Evolutionary conservation across 2,888 invertebrate genomes (phyloP).

Genomic region (Xestia xanthographa): DNA sequence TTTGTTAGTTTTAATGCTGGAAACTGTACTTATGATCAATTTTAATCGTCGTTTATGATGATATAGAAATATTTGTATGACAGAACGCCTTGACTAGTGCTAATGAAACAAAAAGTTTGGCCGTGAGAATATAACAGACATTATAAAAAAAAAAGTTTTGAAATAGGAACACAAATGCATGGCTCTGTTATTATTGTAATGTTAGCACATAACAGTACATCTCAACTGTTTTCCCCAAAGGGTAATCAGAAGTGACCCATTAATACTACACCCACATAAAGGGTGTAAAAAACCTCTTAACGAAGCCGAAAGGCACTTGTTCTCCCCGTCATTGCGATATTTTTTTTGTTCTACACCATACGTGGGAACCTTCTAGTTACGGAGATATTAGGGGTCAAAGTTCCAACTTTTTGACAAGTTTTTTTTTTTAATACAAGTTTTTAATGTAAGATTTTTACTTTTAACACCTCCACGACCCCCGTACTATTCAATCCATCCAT

Average conservation of each 20-base stretch:
- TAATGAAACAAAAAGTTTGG: background rate
- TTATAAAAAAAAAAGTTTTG: background rate
- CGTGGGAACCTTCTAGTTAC: too few relatives aligned
- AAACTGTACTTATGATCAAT: constrained; percentile 41
- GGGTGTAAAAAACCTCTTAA: too few relatives aligned
- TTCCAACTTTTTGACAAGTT: too few relatives aligned
- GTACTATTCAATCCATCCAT: too few relatives aligned
- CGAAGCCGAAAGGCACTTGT: too few relatives aligned
- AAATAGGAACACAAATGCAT: background rate
- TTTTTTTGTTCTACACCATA: too few relatives aligned
- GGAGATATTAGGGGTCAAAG: too few relatives aligned
- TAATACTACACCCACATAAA: background rate
- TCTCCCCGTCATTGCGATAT: too few relatives aligned
- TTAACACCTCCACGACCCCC: too few relatives aligned
- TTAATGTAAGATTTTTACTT: too few relatives aligned
- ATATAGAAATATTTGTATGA: constrained; percentile 16
- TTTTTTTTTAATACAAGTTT: too few relatives aligned
- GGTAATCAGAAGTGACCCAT: background rate
- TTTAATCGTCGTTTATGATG: constrained; percentile 19
- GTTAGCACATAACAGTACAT: background rate
- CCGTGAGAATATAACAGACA: background rate
- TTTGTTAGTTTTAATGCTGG: constrained; percentile 22
- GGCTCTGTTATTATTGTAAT: background rate
- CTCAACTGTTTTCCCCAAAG: background rate
- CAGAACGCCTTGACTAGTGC: constrained; percentile 6